Evolutionary conservation across 2,113 vertebrate species (phyloP).

Genomic region (Anarrhichthys ocellatus): DNA sequence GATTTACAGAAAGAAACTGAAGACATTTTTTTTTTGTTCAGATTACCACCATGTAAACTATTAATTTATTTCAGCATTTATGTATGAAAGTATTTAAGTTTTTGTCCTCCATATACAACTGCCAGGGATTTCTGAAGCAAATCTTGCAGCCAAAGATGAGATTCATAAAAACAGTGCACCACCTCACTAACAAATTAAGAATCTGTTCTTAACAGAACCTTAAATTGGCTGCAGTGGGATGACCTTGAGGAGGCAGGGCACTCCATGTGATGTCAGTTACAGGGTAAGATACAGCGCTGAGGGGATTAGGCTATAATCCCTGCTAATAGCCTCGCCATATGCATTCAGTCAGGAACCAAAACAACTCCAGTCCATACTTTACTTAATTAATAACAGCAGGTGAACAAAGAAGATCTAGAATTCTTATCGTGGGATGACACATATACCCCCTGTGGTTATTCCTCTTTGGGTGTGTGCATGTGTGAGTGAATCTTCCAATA

Average conservation of each 20-base stretch:
- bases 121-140: conserved; percentile 1
- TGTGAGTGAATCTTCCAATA: neutral
- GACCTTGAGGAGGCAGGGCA: conserved; percentile 63
- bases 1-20: neutral
- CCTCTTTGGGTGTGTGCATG: neutral
- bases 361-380: conserved; percentile 38
- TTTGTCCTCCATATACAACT: neutral
- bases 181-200: neutral
- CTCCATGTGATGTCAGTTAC: conserved; percentile 64
- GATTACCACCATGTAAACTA: neutral
- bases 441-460: neutral
- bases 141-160: neutral
- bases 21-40: neutral
- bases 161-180: neutral
- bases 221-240: conserved; percentile 18
- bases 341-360: conserved; percentile 59
- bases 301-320: conserved; percentile 76
- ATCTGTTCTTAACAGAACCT: conserved; percentile 6
- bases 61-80: neutral
- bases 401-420: conserved; percentile 13
- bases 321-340: conserved; percentile 66
- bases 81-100: neutral
- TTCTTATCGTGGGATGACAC: neutral
- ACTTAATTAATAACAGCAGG: conserved; percentile 61
- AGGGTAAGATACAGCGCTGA: conserved; percentile 42